These are phyloP conservation scores for Lycocorax pyrrhopterus DNA, from an alignment of 2,113 vertebrate species.

Conservation along the genomic window DNA sequence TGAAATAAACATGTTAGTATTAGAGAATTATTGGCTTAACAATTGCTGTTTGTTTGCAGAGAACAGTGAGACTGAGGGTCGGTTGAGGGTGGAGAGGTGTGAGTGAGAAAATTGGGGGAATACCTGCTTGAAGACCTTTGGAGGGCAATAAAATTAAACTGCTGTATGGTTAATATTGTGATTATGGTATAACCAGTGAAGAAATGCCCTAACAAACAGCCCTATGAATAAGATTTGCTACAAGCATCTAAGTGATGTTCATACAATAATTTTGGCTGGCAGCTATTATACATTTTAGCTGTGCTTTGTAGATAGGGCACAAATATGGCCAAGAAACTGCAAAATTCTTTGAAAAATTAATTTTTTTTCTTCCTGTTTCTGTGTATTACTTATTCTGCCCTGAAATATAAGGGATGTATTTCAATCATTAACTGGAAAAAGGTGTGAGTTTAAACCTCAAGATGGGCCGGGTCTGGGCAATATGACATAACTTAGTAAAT, in stretches of 20 bases:
- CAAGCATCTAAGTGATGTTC: not conserved
- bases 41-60: not conserved
- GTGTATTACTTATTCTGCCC: constrained; percentile 32
- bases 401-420: constrained; percentile 78
- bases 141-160: not conserved
- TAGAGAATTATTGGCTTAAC: not conserved
- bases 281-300: not conserved
- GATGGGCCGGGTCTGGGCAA: constrained; percentile 67
- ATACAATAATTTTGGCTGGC: not conserved
- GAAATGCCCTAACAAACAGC: not conserved
- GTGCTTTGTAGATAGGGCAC: not conserved
- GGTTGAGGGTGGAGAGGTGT: not conserved
- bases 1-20: not conserved
- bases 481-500: constrained; percentile 67
- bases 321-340: not conserved
- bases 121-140: not conserved
- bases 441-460: constrained; percentile 4
- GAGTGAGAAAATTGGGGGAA: not conserved
- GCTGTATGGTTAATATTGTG: not conserved
- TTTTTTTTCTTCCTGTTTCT: not conserved
- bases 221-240: not conserved
- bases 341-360: not conserved
- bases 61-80: not conserved
- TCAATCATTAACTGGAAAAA: constrained; percentile 70
- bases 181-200: not conserved